phyloP scores from a whole-genome alignment of 2,888 invertebrate genomes.

The Mesoligia furuncula region DNA sequence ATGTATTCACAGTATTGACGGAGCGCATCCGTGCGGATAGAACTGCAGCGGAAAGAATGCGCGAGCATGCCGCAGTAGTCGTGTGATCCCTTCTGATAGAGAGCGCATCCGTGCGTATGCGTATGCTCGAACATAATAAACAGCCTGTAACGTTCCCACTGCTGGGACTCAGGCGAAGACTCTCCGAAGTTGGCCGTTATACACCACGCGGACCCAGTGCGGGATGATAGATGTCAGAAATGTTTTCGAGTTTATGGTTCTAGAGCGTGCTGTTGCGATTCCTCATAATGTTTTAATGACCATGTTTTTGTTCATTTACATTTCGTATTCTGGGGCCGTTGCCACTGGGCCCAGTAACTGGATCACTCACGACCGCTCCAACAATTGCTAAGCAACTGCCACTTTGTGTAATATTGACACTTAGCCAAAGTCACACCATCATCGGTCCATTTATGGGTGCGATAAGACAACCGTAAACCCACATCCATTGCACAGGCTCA shows the following conservation, averaged over 20 bases:
- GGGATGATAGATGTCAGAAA: neutral
- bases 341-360: too few species aligned
- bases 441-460: too few species aligned
- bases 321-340: neutral
- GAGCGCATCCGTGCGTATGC: neutral
- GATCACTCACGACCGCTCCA: too few species aligned
- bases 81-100: neutral
- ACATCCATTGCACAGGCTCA: neutral
- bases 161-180: neutral
- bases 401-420: neutral
- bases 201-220: neutral
- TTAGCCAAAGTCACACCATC: neutral
- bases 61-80: neutral
- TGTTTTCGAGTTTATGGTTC: neutral
- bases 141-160: neutral
- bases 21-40: neutral
- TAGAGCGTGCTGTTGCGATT: neutral
- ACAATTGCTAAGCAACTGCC: neutral
- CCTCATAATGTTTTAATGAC: neutral
- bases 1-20: neutral
- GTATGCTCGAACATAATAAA: neutral
- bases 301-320: neutral
- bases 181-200: neutral
- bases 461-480: neutral
- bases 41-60: neutral